phyloP scores from a whole-genome alignment of 1,140 invertebrate species.

The Lordiphosa stackelbergi region DNA sequence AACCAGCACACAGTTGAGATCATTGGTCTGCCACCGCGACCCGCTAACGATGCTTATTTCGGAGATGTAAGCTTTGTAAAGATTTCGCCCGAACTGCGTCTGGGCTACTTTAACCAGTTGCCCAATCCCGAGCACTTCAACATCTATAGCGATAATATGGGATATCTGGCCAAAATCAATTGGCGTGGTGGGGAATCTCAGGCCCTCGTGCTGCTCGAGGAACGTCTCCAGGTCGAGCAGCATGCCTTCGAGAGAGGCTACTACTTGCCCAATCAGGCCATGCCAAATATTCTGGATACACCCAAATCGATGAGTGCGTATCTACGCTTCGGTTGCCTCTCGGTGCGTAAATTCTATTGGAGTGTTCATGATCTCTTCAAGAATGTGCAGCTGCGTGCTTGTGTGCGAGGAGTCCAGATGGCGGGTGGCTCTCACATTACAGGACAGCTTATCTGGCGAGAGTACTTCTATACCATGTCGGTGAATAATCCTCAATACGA shows the following conservation, averaged over 20 bases:
- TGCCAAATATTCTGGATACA: conserved; percentile 83
- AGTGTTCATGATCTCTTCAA: conserved; percentile 81
- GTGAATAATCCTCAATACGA: conserved; percentile 83
- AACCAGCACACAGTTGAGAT: conserved; percentile 80
- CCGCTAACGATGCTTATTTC: conserved; percentile 79
- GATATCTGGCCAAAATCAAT: conserved; percentile 62
- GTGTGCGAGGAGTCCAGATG: conserved; percentile 48
- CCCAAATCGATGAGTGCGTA: conserved; percentile 84
- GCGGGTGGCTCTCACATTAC: conserved; percentile 77
- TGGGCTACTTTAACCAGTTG: conserved; percentile 78
- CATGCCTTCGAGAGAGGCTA: conserved; percentile 80
- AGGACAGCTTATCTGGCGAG: conserved; percentile 87
- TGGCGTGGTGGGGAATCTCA: conserved; percentile 84
- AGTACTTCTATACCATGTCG: conserved; percentile 88
- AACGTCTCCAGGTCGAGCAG: conserved; percentile 80
- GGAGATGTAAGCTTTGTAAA: conserved; percentile 78
- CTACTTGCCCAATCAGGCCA: conserved; percentile 83
- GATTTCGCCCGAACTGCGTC: conserved; percentile 77
- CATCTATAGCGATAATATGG: conserved; percentile 77
- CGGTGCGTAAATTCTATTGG: conserved; percentile 83
- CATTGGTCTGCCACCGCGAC: conserved; percentile 81
- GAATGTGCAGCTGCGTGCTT: conserved; percentile 79
- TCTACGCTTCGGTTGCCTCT: conserved; percentile 83
- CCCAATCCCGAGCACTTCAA: conserved; percentile 82
- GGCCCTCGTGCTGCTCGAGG: conserved; percentile 80